A percentile compares a stretch with the other conserved stretches of the same genome.
These are phyloP conservation scores for Morbakka virulenta DNA, from an alignment of 30 jellyfish, hydroid and myxozoan species.

Conservation along the genomic window DNA sequence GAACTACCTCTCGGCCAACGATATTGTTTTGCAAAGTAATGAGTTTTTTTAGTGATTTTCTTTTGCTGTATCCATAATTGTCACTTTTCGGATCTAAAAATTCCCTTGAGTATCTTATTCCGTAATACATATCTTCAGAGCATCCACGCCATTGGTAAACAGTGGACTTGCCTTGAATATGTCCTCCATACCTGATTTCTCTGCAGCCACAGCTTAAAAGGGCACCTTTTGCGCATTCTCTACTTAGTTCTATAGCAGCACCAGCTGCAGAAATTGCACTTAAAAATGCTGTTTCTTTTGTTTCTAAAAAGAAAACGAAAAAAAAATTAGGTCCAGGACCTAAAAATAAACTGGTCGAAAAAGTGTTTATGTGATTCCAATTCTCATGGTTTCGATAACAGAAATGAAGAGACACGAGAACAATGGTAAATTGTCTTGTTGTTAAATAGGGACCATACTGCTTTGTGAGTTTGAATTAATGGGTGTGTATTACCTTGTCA, in stretches of 20 bases:
- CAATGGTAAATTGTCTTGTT: too few relatives aligned
- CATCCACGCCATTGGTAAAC: conserved; percentile 60
- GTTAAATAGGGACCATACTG: too few relatives aligned
- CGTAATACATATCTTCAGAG: conserved; percentile 33
- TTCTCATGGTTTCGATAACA: too few relatives aligned
- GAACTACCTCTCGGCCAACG: conserved; percentile 73
- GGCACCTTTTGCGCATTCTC: conserved; percentile 61
- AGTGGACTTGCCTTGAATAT: conserved; percentile 26
- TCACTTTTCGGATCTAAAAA: conserved; percentile 59
- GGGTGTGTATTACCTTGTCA: too few relatives aligned
- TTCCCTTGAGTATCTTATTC: conserved; percentile 48
- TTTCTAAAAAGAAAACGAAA: too few relatives aligned
- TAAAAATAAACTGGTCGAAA: too few relatives aligned
- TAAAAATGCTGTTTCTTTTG: conserved; percentile 56
- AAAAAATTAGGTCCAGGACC: too few relatives aligned
- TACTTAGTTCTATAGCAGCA: conserved; percentile 63
- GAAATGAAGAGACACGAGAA: too few relatives aligned
- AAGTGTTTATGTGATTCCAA: too few relatives aligned
- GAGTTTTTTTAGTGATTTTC: conserved; percentile 51
- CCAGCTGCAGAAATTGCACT: conserved; percentile 79
- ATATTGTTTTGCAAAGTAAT: conserved; percentile 52
- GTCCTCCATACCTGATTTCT: conserved; percentile 8
- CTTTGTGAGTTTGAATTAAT: too few relatives aligned
- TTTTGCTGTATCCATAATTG: conserved; percentile 38
- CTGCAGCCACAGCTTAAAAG: conserved; percentile 52